These are phyloP conservation scores for Eidolon dupreanum DNA, from an alignment of 2,797 vertebrate species.

Conservation along the genomic window DNA sequence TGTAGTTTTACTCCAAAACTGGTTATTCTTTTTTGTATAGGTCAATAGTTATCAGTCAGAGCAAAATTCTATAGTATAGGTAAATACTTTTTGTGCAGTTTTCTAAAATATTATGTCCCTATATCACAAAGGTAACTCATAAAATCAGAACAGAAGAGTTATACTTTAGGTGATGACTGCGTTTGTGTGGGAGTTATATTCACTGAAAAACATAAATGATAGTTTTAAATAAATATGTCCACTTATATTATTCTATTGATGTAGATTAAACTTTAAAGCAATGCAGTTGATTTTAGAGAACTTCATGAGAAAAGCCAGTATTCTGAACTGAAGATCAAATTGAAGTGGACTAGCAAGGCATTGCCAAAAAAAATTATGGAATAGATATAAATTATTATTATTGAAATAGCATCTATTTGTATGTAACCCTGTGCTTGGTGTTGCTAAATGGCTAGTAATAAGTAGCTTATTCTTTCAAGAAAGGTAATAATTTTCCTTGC, in stretches of 20 bases:
- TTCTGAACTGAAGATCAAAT: background rate
- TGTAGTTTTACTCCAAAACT: background rate
- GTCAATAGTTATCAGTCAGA: background rate
- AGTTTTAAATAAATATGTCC: background rate
- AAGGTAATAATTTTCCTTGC: constrained; percentile 19
- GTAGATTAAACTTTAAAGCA: background rate
- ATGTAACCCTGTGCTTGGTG: background rate
- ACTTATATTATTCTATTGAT: background rate
- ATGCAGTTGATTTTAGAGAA: background rate
- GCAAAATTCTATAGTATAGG: background rate
- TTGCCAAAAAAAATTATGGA: background rate
- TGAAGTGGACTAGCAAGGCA: background rate
- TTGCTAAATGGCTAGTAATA: background rate
- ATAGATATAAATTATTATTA: background rate
- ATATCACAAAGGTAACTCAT: background rate
- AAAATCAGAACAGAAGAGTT: background rate
- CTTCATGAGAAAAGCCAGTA: background rate
- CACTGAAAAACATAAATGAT: background rate
- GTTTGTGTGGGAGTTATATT: background rate
- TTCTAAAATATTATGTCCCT: background rate
- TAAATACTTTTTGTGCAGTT: background rate
- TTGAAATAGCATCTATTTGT: background rate
- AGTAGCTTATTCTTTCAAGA: constrained; percentile 18
- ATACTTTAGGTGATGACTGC: background rate
- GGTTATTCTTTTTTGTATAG: background rate